A percentile compares a stretch with the other conserved stretches of the same genome.
These are phyloP conservation scores for Thunnus thynnus DNA, from an alignment of 2,113 vertebrate species.

Conservation along the genomic window DNA sequence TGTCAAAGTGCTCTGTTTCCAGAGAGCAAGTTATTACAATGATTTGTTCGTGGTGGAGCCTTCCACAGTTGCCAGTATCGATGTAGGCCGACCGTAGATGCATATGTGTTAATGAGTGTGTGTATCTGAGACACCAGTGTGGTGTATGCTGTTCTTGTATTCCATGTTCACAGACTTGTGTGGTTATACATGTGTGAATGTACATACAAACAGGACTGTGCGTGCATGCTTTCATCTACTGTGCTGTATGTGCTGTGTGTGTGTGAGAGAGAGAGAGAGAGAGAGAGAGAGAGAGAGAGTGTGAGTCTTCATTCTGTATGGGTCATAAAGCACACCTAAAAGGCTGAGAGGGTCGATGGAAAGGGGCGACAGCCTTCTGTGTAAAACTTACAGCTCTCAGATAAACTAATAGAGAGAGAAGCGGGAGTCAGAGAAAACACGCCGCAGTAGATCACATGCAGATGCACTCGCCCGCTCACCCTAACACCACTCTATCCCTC, in stretches of 20 bases:
- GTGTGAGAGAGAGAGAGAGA: neutral
- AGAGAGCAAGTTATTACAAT: slow-evolving; percentile 55
- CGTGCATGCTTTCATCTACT: neutral
- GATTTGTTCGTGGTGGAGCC: slow-evolving; percentile 62
- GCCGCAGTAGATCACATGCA: slow-evolving; percentile 68
- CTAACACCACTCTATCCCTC: slow-evolving; percentile 39
- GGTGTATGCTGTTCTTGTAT: neutral
- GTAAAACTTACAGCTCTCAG: slow-evolving; percentile 76
- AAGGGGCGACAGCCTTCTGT: slow-evolving; percentile 57
- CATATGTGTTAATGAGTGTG: neutral
- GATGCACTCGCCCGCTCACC: slow-evolving; percentile 31
- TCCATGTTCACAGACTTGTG: neutral
- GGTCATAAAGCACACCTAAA: slow-evolving; percentile 70
- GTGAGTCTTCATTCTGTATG: slow-evolving; percentile 27
- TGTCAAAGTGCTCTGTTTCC: slow-evolving; percentile 56
- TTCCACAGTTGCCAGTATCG: slow-evolving; percentile 20
- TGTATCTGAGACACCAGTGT: neutral
- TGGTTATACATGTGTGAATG: slow-evolving; percentile 5
- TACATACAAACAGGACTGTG: neutral
- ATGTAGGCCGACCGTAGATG: neutral
- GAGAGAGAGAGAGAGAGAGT: neutral
- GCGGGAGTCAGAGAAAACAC: slow-evolving; percentile 18
- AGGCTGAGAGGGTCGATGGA: slow-evolving; percentile 53
- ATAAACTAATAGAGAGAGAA: slow-evolving; percentile 46
- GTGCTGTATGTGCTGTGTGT: neutral